Evolutionary conservation across 92 coral and sea anemone species (phyloP).

Genomic region (Epizoanthus stellaris): DNA sequence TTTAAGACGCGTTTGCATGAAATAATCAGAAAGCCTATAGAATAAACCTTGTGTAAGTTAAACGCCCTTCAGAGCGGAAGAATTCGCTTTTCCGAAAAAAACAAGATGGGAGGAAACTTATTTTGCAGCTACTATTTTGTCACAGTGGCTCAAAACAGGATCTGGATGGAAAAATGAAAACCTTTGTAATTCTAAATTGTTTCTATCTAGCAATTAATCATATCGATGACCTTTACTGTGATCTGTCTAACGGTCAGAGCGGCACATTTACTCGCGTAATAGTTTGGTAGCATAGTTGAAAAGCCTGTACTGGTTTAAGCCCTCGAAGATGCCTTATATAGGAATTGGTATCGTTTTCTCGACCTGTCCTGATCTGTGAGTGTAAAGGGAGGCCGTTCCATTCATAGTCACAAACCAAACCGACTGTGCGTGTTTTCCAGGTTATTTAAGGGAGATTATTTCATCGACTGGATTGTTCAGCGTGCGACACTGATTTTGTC

Average conservation of each 20-base stretch:
- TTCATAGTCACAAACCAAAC: background rate
- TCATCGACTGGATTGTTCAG: background rate
- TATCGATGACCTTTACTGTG: background rate
- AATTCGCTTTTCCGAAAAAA: too few species aligned
- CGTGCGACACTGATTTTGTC: too few species aligned
- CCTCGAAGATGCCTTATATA: background rate
- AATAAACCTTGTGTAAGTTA: too few species aligned
- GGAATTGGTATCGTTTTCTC: background rate
- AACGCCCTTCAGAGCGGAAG: too few species aligned
- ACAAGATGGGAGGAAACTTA: too few species aligned
- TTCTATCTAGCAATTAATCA: background rate
- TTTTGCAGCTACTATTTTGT: too few species aligned
- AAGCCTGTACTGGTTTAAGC: background rate
- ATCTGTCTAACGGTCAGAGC: background rate
- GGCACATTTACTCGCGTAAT: background rate
- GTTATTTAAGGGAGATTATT: background rate
- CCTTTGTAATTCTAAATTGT: background rate
- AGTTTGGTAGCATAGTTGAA: slow-evolving; percentile 1
- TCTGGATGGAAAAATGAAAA: background rate
- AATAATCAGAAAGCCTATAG: background rate
- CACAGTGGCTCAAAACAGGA: too few species aligned
- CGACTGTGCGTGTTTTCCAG: background rate
- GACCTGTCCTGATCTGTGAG: background rate
- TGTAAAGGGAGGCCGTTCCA: background rate
- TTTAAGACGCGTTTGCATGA: background rate